phyloP scores from a whole-genome alignment of 2,888 invertebrate species.

The Spicauda simplicius region DNA sequence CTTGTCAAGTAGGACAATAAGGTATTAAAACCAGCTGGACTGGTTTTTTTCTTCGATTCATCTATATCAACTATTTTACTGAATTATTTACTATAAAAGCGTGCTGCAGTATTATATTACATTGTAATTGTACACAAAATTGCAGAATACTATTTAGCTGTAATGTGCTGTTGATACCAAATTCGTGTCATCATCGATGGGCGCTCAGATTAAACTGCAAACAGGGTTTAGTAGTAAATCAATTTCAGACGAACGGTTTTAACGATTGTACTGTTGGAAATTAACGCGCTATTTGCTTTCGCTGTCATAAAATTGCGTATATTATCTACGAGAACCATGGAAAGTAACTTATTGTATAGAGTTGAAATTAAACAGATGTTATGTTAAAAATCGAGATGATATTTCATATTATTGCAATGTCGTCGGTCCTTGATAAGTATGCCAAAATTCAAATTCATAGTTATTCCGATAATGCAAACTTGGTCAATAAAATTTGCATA shows the following conservation, averaged over 20 bases:
- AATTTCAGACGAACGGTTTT: conserved; percentile 65
- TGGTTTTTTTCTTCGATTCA: too few relatives aligned
- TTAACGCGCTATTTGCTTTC: conserved; percentile 48
- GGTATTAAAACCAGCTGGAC: too few relatives aligned
- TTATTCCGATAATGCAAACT: too few relatives aligned
- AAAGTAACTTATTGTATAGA: too few relatives aligned
- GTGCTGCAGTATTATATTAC: neutral
- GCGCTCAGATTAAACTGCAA: conserved; percentile 74
- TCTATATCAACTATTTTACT: neutral
- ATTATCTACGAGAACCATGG: neutral
- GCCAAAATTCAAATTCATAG: too few relatives aligned
- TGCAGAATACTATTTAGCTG: conserved; percentile 56
- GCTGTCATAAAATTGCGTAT: neutral
- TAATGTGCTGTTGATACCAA: conserved; percentile 70
- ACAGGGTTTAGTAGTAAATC: conserved; percentile 74
- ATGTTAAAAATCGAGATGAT: too few relatives aligned
- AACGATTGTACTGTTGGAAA: conserved; percentile 62
- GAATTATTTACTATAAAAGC: too few relatives aligned
- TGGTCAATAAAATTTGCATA: too few relatives aligned
- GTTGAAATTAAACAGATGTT: too few relatives aligned
- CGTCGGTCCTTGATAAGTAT: too few relatives aligned
- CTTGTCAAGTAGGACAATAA: too few relatives aligned
- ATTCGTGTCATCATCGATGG: conserved; percentile 69
- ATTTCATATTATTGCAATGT: too few relatives aligned
- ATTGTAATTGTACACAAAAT: conserved; percentile 43